These are phyloP conservation scores for Aramus guarauna DNA, from an alignment of 2,113 vertebrate genomes.

Conservation along the genomic window DNA sequence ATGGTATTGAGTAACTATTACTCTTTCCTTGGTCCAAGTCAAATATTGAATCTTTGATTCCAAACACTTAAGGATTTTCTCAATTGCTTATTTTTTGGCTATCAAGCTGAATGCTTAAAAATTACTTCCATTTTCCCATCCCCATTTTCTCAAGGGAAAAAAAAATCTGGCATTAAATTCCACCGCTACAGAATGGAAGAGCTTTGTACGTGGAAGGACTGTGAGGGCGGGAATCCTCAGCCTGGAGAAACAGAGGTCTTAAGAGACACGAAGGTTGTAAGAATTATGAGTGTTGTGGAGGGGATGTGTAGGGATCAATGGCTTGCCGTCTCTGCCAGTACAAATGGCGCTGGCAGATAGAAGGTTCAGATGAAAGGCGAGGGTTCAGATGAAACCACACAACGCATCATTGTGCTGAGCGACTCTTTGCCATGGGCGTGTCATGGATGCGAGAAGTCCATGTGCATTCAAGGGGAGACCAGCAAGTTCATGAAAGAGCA, in stretches of 20 bases:
- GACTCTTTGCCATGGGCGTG: not conserved
- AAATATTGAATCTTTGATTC: not conserved
- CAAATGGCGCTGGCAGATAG: not conserved
- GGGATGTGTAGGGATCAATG: accelerated
- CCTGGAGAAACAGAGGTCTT: not conserved
- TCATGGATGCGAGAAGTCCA: not conserved
- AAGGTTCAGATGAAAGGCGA: not conserved
- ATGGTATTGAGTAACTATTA: not conserved
- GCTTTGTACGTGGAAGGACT: not conserved
- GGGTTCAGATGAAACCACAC: not conserved
- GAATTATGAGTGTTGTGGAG: not conserved
- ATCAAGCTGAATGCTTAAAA: not conserved
- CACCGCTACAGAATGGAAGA: not conserved
- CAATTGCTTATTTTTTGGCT: not conserved
- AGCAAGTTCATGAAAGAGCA: not conserved
- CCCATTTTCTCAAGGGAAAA: not conserved
- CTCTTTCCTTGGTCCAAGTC: not conserved
- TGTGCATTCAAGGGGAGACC: not conserved
- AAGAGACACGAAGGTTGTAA: not conserved
- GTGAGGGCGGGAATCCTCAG: not conserved
- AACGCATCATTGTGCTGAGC: accelerated
- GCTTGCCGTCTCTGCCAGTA: not conserved
- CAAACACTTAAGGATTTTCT: not conserved
- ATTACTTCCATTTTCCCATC: not conserved
- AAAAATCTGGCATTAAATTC: not conserved